phyloP scores from a whole-genome alignment of 2,888 invertebrate species.

The Tetanocera ferruginea region DNA sequence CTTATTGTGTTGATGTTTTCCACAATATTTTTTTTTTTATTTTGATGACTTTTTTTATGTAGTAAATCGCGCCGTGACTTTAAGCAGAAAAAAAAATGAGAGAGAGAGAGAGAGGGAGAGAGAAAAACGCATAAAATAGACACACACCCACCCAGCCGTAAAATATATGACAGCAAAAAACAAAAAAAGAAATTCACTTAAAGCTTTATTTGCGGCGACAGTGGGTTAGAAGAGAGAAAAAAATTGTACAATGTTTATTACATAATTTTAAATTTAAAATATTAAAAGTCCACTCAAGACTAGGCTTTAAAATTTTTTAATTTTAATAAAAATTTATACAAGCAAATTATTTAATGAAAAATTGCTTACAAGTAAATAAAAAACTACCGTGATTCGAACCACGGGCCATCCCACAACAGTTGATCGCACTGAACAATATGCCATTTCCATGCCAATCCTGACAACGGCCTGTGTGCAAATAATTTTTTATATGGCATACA shows the following conservation, averaged over 20 bases:
- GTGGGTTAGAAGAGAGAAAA: slow-evolving; percentile 17
- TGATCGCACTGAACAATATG: no score
- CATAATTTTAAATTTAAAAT: no score
- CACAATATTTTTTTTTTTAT: neutral
- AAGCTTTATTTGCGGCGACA: neutral
- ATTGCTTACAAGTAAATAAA: no score
- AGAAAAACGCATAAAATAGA: neutral
- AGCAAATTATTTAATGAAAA: neutral
- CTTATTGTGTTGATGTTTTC: slow-evolving; percentile 21
- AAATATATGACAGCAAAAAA: neutral
- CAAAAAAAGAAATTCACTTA: neutral
- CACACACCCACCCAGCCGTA: neutral
- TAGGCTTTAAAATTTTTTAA: no score
- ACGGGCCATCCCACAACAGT: no score
- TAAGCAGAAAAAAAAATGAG: neutral
- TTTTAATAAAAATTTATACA: neutral
- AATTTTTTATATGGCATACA: no score
- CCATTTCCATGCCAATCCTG: no score
- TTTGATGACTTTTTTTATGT: slow-evolving; percentile 14
- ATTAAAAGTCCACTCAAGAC: no score
- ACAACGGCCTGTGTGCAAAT: no score
- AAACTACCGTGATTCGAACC: no score
- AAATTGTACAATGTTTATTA: no score
- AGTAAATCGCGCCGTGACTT: slow-evolving; percentile 15
- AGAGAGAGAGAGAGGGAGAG: no score